Evolutionary conservation across 2,797 vertebrate species (phyloP).

Genomic region (Lagocephalus sceleratus): DNA sequence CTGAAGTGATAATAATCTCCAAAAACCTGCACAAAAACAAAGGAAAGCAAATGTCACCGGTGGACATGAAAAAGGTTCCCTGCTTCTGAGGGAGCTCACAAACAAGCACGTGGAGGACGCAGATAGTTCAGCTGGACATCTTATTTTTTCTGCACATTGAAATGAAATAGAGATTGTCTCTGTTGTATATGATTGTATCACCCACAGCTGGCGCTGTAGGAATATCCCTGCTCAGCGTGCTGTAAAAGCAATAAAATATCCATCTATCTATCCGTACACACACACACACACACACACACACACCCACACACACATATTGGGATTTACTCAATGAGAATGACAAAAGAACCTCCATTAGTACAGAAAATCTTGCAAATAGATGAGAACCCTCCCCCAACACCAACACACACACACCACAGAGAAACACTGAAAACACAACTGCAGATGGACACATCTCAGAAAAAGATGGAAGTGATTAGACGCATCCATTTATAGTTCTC

Average conservation of each 20-base stretch:
- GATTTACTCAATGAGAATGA: neutral
- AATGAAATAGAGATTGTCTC: neutral
- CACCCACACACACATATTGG: neutral
- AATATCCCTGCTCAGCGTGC: neutral
- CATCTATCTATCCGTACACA: no score
- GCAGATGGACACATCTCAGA: constrained; percentile 33
- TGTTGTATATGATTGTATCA: neutral
- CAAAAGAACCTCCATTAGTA: constrained; percentile 8
- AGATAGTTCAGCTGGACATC: constrained; percentile 19
- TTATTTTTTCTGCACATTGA: constrained; percentile 7
- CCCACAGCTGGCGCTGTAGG: neutral
- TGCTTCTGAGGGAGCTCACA: constrained; percentile 30
- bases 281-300: no score
- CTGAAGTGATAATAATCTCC: constrained; percentile 91
- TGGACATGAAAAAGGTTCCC: no score
- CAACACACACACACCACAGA: neutral
- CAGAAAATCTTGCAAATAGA: no score
- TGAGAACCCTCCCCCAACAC: no score
- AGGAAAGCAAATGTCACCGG: constrained; percentile 44
- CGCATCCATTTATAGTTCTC: constrained; percentile 26
- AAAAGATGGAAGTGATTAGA: constrained; percentile 21
- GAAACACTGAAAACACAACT: constrained; percentile 1
- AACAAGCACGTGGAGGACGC: constrained; percentile 8
- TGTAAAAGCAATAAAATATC: neutral
- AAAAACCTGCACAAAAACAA: constrained; percentile 80